Conservation (phyloP, 2,113 vertebrate genomes). For the Arenaria interpres region DNA sequence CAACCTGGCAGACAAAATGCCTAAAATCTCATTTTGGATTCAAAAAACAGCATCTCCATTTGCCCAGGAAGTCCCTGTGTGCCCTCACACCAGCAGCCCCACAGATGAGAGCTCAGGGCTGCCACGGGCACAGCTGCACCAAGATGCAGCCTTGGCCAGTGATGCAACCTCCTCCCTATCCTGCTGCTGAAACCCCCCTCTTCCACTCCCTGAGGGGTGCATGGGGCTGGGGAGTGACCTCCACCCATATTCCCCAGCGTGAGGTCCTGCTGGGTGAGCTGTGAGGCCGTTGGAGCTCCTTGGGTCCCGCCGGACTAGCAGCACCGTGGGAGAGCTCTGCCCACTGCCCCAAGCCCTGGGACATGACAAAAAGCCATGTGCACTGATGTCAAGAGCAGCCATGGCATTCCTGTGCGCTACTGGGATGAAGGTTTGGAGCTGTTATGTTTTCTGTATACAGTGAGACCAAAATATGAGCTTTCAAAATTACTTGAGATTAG, state of each 20-base stretch:
- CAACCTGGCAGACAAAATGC: not conserved
- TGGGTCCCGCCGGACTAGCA: not conserved
- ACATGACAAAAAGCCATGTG: not conserved
- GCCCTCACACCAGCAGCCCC: not conserved
- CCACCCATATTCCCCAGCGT: rapidly evolving
- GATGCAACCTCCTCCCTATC: rapidly evolving
- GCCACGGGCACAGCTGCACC: not conserved
- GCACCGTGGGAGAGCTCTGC: not conserved
- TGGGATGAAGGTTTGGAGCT: not conserved
- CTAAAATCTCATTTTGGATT: not conserved
- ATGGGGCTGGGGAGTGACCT: not conserved
- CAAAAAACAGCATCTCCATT: not conserved
- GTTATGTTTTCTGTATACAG: not conserved
- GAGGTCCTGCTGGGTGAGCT: not conserved
- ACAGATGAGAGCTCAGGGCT: rapidly evolving
- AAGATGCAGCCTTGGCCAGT: not conserved
- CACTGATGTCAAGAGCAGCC: not conserved
- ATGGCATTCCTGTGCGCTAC: not conserved
- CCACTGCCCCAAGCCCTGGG: rapidly evolving
- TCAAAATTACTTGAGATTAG: not conserved
- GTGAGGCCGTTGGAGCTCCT: not conserved
- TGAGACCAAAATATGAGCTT: not conserved
- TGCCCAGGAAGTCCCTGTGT: not conserved
- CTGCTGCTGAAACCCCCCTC: rapidly evolving
- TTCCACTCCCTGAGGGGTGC: not conserved